Evolutionary conservation across 2,113 vertebrate genomes (phyloP).

Genomic region (Nanorana parkeri): DNA sequence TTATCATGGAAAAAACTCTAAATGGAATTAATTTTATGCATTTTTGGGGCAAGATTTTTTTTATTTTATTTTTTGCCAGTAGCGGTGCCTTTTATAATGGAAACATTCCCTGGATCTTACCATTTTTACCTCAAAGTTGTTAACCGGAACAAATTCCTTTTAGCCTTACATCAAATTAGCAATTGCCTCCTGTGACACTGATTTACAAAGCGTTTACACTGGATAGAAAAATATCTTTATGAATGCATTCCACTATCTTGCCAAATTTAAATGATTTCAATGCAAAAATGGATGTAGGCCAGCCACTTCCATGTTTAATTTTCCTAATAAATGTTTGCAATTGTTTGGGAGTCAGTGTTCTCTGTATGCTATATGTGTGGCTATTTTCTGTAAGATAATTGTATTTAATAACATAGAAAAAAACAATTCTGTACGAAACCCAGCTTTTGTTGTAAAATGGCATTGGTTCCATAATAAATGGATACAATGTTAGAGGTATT

Average conservation of each 20-base stretch:
- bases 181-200: not conserved
- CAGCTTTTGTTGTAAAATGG: too few relatives aligned
- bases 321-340: constrained; percentile 23
- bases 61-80: not conserved
- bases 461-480: too few relatives aligned
- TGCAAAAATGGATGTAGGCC: not conserved
- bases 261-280: not conserved
- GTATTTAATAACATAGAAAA: too few relatives aligned
- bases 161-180: not conserved
- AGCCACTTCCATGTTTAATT: not conserved
- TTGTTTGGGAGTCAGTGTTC: not conserved
- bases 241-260: not conserved
- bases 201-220: not conserved
- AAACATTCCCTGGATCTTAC: not conserved
- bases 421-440: too few relatives aligned
- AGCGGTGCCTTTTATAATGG: constrained; percentile 11
- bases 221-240: too few relatives aligned
- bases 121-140: not conserved
- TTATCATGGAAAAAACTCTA: not conserved
- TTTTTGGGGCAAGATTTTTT: not conserved
- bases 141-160: not conserved
- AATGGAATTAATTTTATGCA: not conserved
- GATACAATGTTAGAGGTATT: too few relatives aligned
- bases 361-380: too few relatives aligned
- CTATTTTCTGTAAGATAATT: too few relatives aligned